A percentile compares a stretch with the other conserved stretches of the same genome.
Conservation (phyloP, 2,888 invertebrate species). For the Erannis defoliaria region DNA sequence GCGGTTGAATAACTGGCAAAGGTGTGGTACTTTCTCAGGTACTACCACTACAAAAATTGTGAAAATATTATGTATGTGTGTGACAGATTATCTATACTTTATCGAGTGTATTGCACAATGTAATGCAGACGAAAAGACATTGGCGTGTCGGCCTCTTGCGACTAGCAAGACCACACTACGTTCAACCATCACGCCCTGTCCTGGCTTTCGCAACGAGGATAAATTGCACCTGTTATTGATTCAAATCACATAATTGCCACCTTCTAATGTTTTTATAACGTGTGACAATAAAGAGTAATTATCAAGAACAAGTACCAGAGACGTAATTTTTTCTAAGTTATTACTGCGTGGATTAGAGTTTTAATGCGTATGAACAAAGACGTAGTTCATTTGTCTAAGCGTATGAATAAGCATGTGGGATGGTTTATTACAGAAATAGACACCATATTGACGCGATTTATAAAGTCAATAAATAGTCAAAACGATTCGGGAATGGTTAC, state of each 20-base stretch:
- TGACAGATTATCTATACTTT: background rate
- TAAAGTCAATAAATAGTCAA: no score
- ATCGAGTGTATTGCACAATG: constrained; percentile 4
- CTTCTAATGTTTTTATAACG: constrained; percentile 43
- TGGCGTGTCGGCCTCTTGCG: constrained; percentile 7
- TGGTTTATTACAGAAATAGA: no score
- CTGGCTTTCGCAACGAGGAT: constrained; percentile 40
- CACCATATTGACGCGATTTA: no score
- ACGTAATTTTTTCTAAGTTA: constrained; percentile 1
- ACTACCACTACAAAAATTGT: no score
- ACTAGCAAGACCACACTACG: constrained; percentile 13
- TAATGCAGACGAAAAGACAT: constrained; percentile 5
- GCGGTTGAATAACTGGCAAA: no score
- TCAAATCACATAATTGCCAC: constrained; percentile 48
- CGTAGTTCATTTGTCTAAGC: no score
- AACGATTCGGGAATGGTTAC: no score
- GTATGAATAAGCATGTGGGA: no score
- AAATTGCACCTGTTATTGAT: constrained; percentile 46
- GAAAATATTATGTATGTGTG: no score
- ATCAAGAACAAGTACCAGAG: constrained; percentile 4
- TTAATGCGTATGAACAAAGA: no score
- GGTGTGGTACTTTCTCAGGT: no score
- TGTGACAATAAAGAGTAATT: constrained; percentile 26
- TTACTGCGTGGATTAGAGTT: no score
- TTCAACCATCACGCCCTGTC: constrained; percentile 33